Evolutionary conservation across 2,888 invertebrate genomes (phyloP), one percentile per base, ranked within the genome.

Genomic region (Leptopterna dolabrata): DNA sequence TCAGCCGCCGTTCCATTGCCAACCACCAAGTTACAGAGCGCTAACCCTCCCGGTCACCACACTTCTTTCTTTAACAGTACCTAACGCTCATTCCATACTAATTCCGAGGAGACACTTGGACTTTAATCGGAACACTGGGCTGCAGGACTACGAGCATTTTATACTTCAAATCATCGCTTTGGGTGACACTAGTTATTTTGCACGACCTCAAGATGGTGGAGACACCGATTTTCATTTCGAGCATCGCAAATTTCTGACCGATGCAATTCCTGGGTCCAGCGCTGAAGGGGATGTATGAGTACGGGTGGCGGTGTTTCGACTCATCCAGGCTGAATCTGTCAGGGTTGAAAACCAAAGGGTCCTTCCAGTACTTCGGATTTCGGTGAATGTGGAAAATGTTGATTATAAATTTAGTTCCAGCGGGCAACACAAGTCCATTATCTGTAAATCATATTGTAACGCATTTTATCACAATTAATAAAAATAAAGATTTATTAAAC

Each of bases 241-340:
- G 7, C 30, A 86, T 27, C 4, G 86, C 86, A 43, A 86, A 86
- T 55, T 86, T 86, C 70, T 86, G 86, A 24, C 93, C 93, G 88
- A 94, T 93, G 89, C 94, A 94, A 90, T 95, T 95, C 70, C 95
- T 93, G 0, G 94, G 94, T 0, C 95, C 95, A 6, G 95, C 95
- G 90, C 95, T 95, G 87, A 95, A 95, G 0, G 94, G 93, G 2
- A 95, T 89, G 63, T 88, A 90, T 45, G 89, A 85, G 78, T 88
- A 90, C 1, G 90, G 90, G 88, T 90, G 90, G 11, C 90, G 88
- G 27, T 84, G 29, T 29, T 87, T 89, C 7, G 88, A 80, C 24
- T 47, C 87, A 51, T 89, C 90, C 3, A 89, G 88, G 16, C 89
- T 84, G 82, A 90, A 90, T 78, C 90, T 89, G 47, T 90, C 90